Evolutionary conservation across 1,140 invertebrate genomes (phyloP), one percentile per base, ranked within the genome.

Genomic region (Saccostrea glomerata): DNA sequence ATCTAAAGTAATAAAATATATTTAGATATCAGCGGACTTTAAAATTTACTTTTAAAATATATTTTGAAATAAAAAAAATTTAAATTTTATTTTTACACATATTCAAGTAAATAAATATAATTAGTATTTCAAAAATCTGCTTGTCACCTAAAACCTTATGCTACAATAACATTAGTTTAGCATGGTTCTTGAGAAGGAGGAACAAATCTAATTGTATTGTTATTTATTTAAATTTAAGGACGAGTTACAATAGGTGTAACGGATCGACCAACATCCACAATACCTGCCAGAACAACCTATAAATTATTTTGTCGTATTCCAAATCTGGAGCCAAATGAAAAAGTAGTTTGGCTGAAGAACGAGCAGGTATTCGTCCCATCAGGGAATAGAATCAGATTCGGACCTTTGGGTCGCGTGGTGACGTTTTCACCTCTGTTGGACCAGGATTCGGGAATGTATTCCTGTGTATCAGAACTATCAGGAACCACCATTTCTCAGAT

Each of bases 401-500:
- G 70, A 5, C 70, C 23, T 0, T 25, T 36, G 23, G 70, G 70
- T 30, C 70, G 70, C 0, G 25, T 30, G 5, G 25, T 36, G 1
- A 77, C 70, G 9, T 77, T 77, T 17, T 30, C 30, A 36, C 25
- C 70, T 2, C 1, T 77, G 30, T 23, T 30, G 30, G 25, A 23
- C 12, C 23, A 77, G 13, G 70, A 77, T 77, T 15, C 25, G 2
- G 70, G 70, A 12, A 15, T 77, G 15, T 77, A 77, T 17, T 30
- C 70, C 4, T 77, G 70, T 77, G 70, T 77, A 13, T 77, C 70
- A 13, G 70, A 77, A 30, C 30, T 77, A 36, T 77, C 70, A 4
- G 70, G 70, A 12, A 77, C 70, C 23, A 77, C 70, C 11, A 30
- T 77, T 17, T 77, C 70, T 15, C 70, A 77, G 70, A 77, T 77